Base-by-base conservation (phyloP, 2,113 vertebrate genomes). In the Spermophilus dauricus region DNA sequence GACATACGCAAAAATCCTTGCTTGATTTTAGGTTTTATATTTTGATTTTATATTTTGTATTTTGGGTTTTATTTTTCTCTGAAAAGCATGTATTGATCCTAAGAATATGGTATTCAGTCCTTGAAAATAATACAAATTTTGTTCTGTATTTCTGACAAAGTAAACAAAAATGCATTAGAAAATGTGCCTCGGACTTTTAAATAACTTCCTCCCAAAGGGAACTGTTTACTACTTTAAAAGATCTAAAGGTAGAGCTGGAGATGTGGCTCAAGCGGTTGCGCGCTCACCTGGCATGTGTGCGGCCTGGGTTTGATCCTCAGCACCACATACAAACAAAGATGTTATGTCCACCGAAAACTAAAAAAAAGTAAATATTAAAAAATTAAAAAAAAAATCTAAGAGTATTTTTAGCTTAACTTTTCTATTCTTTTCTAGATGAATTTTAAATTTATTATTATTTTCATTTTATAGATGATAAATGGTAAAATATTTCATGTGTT, bases 391-490 rank as follows among this genome's bases (percentile, higher is more conserved):
- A 89, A 9, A 0, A 61, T 24, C 7, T 61, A 61, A 24, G 14
- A 92, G 22, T 94, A 77, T 3, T 95, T 94, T 88, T 65, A 58
- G 16, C 28, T 93, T 88, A 75, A 8, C 24, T 86, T 81, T 91
- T 84, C 11, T 78, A 26, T 89, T 95, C 53, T 81, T 85, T 89
- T 58, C 78, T 82, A 65, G 58, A 28, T 91, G 32, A 17, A 37
- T 95, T 89, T 91, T 42, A 72, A 91, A 65, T 70, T 93, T 96
- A 39, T 84, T 63, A 24, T 86, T 90, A 63, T n/a, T 94, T 96
- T 82, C 39, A 86, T 37, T 76, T 93, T 75, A 51, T 5, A 93
- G 30, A 51, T 85, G 17, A 63, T 28, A 78, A 65, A 56, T 17
- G 48, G 24, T 69, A n/a, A 81, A 86, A 48, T 94, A 91, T 81